Base-by-base conservation (phyloP, 37 sponge, comb jelly and placozoan genomes). In the Aphrocallistes beatrix region DNA sequence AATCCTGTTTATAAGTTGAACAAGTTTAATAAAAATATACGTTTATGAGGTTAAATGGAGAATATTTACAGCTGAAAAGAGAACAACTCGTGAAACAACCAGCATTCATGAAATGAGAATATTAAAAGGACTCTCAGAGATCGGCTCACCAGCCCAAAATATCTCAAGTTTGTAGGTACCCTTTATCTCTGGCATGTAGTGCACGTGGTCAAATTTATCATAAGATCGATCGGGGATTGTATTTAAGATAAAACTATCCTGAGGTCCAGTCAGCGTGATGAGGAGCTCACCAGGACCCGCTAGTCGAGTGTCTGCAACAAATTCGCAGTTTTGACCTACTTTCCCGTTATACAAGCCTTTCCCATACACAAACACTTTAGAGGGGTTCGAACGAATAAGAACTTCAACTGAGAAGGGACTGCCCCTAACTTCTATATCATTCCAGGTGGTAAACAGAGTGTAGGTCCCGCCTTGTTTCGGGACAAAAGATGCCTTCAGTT, bases 331-430 rank as follows among this genome's bases (percentile, higher is more conserved):
- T 3, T 60, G 28, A 60, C 75, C 75, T 25, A 60, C 75, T 28
- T 60, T 60, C 34, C 75, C 75, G n/a, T 13, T 60, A 19, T 19
- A 60, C 34, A 60, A 28, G 28, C 75, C 75, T 25, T 60, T 60
- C n/a, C 75, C 75, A 60, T 21, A 60, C 25, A 60, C 8, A 3
- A 25, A 3, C 10, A 60, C 75, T 13, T 60, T 60, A 25, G 25
- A 32, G 3, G 75, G 75, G n/a, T 60, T 30, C 8, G 75, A 60
- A 13, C 32, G 3, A 13, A 60, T 60, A 6, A 60, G 75, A 60
- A 60, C 75, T 60, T 60, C 75, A 6, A 60, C 75, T 25, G 75
- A 60, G n/a, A 60, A 60, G 25, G 75, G 75, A 60, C 75, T 60
- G 34, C n/a, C 34, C 75, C 8, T 19, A 60, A 60, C 75, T 60